Base-by-base conservation (phyloP, 2,888 invertebrate species). In the Ornithoptera alexandrae region DNA sequence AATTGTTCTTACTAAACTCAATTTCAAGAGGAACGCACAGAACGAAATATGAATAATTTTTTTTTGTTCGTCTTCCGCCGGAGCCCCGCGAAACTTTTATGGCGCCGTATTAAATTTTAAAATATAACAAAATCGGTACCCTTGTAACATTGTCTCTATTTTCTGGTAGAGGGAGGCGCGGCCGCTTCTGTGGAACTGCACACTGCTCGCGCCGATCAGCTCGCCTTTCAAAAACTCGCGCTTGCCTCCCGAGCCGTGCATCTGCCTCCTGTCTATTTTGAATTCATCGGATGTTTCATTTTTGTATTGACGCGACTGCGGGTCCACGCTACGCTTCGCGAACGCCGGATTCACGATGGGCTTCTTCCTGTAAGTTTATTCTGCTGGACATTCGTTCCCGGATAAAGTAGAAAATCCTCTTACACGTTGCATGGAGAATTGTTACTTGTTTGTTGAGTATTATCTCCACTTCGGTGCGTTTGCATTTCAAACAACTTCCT, bases 111-210 rank as follows among this genome's bases (percentile, higher is more conserved):
- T 56, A 63, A 65, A 22, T 39, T 65, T 57, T 18, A 22, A 57
- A 68, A 59, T 65, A 58, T 62, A 69, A 65, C 65, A 42, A 42
- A 46, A 61, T 57, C 62, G 67, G 39, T 84, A 95, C 95, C 94
- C 94, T 75, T 90, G 90, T 67, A 95, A 85, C 84, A 95, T 90
- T 75, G 92, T 90, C 84, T 95, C 95, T 73, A 95, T 89, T 89
- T 95, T 95, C 76, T 88, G 91, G 83, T 95, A 96, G 67, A 95
- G 89, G 73, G 93, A 92, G 68, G 94, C 89, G 75, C 95, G 93
- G 75, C 94, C 94, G 74, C 93, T 91, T 75, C 95, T 93, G 84
- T 95, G 95, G 82, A 94, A 93, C 77, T 93, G 93, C 62, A 89
- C 78, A 77, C 76, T 83, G 22, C 77, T 78, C 64, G 74, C 75